These are phyloP conservation scores for Cariama cristata DNA, from an alignment of 2,113 vertebrate species.

Conservation along the genomic window DNA sequence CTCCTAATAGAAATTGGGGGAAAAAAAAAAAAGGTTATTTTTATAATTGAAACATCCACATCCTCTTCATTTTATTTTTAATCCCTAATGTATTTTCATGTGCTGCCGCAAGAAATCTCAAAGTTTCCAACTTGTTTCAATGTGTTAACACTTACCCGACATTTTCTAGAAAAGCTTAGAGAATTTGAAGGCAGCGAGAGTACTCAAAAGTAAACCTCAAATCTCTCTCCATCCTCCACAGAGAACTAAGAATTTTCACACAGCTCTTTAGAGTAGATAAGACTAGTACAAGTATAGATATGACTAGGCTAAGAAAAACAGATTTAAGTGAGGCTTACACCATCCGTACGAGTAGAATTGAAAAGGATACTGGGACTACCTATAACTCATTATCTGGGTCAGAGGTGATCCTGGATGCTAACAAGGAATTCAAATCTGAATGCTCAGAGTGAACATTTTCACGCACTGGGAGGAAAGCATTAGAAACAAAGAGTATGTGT, in stretches of 20 bases:
- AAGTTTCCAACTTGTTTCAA: neutral
- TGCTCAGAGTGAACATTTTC: neutral
- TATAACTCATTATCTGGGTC: neutral
- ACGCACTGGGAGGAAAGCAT: neutral
- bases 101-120: neutral
- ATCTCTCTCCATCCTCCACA: neutral
- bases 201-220: neutral
- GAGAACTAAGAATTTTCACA: neutral
- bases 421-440: neutral
- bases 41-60: neutral
- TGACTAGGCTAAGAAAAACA: neutral
- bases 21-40: accelerated
- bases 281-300: neutral
- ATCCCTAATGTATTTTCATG: neutral
- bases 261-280: neutral
- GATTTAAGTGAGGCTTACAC: neutral
- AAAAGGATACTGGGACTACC: neutral
- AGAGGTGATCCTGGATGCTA: neutral
- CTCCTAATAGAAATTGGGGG: neutral
- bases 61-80: neutral
- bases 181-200: neutral
- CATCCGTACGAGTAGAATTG: neutral
- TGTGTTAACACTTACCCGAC: neutral
- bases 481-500: neutral
- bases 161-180: neutral